Base-by-base conservation (phyloP, 2,113 vertebrate genomes). In the Ginglymostoma cirratum region DNA sequence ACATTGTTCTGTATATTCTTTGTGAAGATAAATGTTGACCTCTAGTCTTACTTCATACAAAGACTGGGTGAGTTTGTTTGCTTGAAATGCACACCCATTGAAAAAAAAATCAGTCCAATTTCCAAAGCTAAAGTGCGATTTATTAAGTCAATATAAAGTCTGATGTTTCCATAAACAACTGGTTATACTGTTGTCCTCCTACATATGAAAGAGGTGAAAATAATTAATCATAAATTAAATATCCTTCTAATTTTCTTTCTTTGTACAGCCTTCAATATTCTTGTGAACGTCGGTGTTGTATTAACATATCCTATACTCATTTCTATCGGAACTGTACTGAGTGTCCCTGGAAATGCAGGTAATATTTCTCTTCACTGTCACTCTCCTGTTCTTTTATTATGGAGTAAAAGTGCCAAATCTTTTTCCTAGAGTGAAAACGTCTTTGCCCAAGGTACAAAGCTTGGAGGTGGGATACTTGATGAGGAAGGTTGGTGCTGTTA, bases 281-380 rank as follows among this genome's bases (percentile, higher is more conserved):
- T 99, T 97, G 98, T 99, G 19, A 99, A 99, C 0, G 99, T 99
- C 0, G 99, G 99, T 0, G 98, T 99, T 72, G 98, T 99, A 93
- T 98, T 99, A 80, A 99, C 99, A 0, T 99, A 99, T 97, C 99
- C 99, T 95, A 99, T 99, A 95, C 98, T 99, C 96, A 99, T 99
- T 97, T 99, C 99, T 67, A 99, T 99, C 0, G 99, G 99, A 96
- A 99, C 99, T 0, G 98, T 99, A 96, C 99, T 99, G 97, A 99
- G 99, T 5, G 98, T 99, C 96, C 99, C 99, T 15, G 99, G 99
- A 66, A 99, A 99, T 92, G 99, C 99, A 98, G 99, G 99, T 99
- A 97, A 38, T 96, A 15, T 87, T 38, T 69, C n/a, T 42, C 93
- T 80, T 96, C 23, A 2, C 90, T 30, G 48, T 94, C 65, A 42